Base-by-base conservation (phyloP, 2,797 vertebrate species). In the Anguilla marmorata region DNA sequence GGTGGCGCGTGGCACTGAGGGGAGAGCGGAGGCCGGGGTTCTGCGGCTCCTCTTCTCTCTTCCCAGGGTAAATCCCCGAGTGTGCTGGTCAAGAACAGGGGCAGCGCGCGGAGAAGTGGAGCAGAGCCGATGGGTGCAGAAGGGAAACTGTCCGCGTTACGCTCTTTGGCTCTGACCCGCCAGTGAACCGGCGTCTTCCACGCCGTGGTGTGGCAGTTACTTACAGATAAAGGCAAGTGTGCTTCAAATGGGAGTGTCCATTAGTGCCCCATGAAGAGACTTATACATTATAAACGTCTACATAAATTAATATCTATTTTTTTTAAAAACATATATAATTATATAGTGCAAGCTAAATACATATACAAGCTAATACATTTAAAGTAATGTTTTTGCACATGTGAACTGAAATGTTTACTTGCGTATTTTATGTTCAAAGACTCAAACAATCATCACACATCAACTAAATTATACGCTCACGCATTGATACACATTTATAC, bases 171-270 rank as follows among this genome's bases (percentile, higher is more conserved):
- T 87, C 89, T 92, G 91, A 88, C 50, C 82, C 27, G 33, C 88
- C 88, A 89, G 86, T 91, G 90, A 93, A 92, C 89, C 90, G 90
- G 87, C 84, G 83, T 69, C 52, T 33, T 3, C 63, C 54, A 66
- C 21, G 93, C 92, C 24, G 8, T n/a, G 21, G 21, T 50, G 45
- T 41, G 41, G 21, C 76, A 80, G 37, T n/a, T 80, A 80, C 76
- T 80, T 0, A 24, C 41, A 48, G 45, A 50, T n/a, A 50, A 80
- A 82, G 79, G 21, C 45, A 48, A n/a, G 16, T 8, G 21, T 9
- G 5, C 24, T 82, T 82, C 0, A 14, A 21, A 2, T n/a, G 79
- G 1, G 79, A 6, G 41, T 82, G 19, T 41, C 79, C 41, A 50
- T 50, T 79, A 19, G 72, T 6, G 33, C 30, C 45, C 45, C 16